Percentiles rank a stretch among this genome's conserved stretches.
phyloP scores from a whole-genome alignment of 2,888 invertebrate genomes.

The Macrosoma leucophasiata region DNA sequence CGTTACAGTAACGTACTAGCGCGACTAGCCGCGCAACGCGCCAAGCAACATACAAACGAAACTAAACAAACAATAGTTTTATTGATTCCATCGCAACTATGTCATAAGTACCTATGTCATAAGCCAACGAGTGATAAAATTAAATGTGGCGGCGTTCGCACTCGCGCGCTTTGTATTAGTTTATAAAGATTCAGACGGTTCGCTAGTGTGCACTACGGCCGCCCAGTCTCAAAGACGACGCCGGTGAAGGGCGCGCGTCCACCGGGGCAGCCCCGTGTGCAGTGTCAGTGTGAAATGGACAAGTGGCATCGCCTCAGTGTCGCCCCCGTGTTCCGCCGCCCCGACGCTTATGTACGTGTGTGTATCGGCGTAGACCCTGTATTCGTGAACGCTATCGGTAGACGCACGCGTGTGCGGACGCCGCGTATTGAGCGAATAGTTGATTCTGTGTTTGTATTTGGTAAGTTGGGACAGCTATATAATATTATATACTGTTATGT shows the following conservation, averaged over 20 bases:
- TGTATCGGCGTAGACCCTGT: no score
- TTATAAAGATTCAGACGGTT: no score
- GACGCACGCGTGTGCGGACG: slow-evolving; percentile 34
- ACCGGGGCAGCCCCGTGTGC: no score
- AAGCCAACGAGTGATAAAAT: slow-evolving; percentile 46
- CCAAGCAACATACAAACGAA: slow-evolving; percentile 33
- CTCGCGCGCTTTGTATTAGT: no score
- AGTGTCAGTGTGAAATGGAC: no score
- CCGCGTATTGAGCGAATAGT: slow-evolving; percentile 46
- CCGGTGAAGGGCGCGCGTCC: no score
- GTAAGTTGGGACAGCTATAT: slow-evolving; percentile 64
- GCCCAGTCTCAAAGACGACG: no score
- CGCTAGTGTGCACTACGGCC: no score
- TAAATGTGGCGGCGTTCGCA: slow-evolving; percentile 43
- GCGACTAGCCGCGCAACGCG: slow-evolving; percentile 33
- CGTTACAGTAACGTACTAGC: slow-evolving; percentile 55
- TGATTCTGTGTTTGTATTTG: slow-evolving; percentile 66
- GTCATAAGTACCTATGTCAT: slow-evolving; percentile 56
- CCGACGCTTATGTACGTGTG: no score
- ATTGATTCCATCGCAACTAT: slow-evolving; percentile 57
- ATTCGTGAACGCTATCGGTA: slow-evolving; percentile 8
- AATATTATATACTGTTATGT: slow-evolving; percentile 48
- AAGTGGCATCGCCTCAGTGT: no score
- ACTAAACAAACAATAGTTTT: slow-evolving; percentile 67
- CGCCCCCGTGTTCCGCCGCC: no score